Evolutionary conservation across 2,888 invertebrate genomes (phyloP), one percentile per base, ranked within the genome.

Genomic region (Poecilobothrus nobilitatus): DNA sequence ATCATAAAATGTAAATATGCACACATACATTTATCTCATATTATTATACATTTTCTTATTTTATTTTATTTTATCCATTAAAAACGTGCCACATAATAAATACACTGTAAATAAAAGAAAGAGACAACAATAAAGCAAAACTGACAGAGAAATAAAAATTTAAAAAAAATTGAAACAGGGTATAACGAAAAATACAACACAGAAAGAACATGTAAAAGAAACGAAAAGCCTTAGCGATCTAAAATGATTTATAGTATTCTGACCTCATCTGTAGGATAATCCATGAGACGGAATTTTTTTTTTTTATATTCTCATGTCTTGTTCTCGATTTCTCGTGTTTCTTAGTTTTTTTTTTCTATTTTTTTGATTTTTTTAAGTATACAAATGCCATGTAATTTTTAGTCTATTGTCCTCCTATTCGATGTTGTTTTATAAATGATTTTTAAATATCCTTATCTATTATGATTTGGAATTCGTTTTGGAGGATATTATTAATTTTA

Each of bases 211-310:
- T 18, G 3, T 2, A 53, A 1, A 53, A 18, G 18, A 53, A 37
- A 53, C 3, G 15, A 18, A 53, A 8, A 53, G 18, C 53, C 15
- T 53, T 53, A 53, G 18, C n/a, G 12, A 53, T 53, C 53, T 15
- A 18, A 53, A 53, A 53, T 53, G 53, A 53, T 53, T 53, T 53
- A 53, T 53, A 18, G 53, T 53, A 2, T 53, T 53, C 18, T 53
- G 53, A 53, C 53, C 53, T 15, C 53, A 53, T 53, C 53, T 53
- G 53, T 53, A 53, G 18, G 53, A 53, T 53, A 53, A 53, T 53
- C 53, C n/a, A 6, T 53, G 18, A 53, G 18, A 53, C 53, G 18
- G 53, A 53, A 53, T 53, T 53, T 53, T 53, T 53, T 15, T 15
- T 12, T 6, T 9, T 10, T 1, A 12, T 10, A 37, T 37, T 53